A percentile compares a stretch with the other conserved stretches of the same genome.
These are phyloP conservation scores for Nothobranchius furzeri DNA, from an alignment of 2,113 vertebrate genomes.

Conservation along the genomic window DNA sequence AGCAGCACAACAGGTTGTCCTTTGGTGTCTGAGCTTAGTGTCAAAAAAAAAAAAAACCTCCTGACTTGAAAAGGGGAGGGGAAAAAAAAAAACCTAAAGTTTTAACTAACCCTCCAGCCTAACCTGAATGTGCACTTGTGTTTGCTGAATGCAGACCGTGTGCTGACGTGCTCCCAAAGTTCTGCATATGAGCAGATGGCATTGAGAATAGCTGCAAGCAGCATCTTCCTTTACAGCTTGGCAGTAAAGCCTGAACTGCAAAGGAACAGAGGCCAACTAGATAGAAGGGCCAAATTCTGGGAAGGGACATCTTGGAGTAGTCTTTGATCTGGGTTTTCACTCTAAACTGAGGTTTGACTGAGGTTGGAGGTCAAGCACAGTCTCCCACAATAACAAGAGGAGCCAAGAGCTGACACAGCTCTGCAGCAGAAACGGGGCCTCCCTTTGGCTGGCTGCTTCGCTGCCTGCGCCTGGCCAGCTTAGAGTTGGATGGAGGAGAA, in stretches of 20 bases:
- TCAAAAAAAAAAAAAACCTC: slow-evolving; percentile 59
- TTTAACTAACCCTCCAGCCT: slow-evolving; percentile 45
- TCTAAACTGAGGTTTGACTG: slow-evolving; percentile 33
- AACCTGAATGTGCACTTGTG: slow-evolving; percentile 44
- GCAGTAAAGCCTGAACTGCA: slow-evolving; percentile 57
- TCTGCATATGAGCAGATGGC: slow-evolving; percentile 76
- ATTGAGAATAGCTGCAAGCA: slow-evolving; percentile 62
- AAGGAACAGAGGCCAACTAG: slow-evolving; percentile 58
- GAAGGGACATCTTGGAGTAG: slow-evolving; percentile 30
- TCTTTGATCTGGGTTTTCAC: slow-evolving; percentile 41
- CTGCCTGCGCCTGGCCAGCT: slow-evolving; percentile 91
- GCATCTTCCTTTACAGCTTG: slow-evolving; percentile 60
- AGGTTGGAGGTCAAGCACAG: slow-evolving; percentile 79
- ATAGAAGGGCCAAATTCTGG: slow-evolving; percentile 25
- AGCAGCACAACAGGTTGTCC: slow-evolving; percentile 81
- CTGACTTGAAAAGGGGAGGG: slow-evolving; percentile 30
- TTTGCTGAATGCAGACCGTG: slow-evolving; percentile 44
- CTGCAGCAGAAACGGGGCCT: slow-evolving; percentile 78
- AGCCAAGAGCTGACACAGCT: slow-evolving; percentile 83
- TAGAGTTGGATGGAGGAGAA: slow-evolving; percentile 91
- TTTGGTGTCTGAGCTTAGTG: slow-evolving; percentile 82
- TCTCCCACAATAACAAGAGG: slow-evolving; percentile 91
- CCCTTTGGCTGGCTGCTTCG: slow-evolving; percentile 83
- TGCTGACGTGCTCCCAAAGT: slow-evolving; percentile 76
- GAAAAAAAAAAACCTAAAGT: slow-evolving; percentile 45